Evolutionary conservation across 1,140 invertebrate genomes (phyloP).

Genomic region (Cyclina sinensis): DNA sequence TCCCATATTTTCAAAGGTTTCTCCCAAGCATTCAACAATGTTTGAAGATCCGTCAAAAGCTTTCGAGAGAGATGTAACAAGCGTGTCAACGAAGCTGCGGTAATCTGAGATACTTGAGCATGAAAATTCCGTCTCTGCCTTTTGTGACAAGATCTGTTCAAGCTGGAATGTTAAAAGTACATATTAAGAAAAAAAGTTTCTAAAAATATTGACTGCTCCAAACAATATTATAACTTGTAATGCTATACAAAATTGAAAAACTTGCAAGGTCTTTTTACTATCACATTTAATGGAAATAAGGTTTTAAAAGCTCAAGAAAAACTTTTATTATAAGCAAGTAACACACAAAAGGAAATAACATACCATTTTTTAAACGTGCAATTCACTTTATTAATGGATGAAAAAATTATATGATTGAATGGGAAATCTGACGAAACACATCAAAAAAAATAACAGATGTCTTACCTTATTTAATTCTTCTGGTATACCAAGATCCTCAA

Average conservation of each 20-base stretch:
- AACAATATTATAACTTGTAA: no score
- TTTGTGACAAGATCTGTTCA: conserved; percentile 1
- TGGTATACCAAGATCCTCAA: neutral
- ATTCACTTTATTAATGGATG: no score
- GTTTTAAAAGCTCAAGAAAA: no score
- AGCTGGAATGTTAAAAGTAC: neutral
- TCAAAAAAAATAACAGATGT: neutral
- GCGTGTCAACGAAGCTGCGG: neutral
- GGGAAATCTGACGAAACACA: neutral
- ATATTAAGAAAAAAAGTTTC: no score
- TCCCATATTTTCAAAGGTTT: neutral
- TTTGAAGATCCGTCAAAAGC: conserved; percentile 7
- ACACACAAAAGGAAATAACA: no score
- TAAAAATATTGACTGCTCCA: no score
- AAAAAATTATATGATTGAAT: neutral
- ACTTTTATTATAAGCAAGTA: no score
- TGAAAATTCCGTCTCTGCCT: neutral
- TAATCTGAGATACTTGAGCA: neutral
- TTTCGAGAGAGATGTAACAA: neutral
- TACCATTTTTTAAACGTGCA: no score
- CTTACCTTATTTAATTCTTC: neutral
- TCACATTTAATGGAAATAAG: no score
- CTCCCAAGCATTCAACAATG: conserved; percentile 8
- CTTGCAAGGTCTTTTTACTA: no score
- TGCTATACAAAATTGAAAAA: no score